Evolutionary conservation across 2,888 invertebrate genomes (phyloP).

Genomic region (Ashinkailepas kermadecensis): DNA sequence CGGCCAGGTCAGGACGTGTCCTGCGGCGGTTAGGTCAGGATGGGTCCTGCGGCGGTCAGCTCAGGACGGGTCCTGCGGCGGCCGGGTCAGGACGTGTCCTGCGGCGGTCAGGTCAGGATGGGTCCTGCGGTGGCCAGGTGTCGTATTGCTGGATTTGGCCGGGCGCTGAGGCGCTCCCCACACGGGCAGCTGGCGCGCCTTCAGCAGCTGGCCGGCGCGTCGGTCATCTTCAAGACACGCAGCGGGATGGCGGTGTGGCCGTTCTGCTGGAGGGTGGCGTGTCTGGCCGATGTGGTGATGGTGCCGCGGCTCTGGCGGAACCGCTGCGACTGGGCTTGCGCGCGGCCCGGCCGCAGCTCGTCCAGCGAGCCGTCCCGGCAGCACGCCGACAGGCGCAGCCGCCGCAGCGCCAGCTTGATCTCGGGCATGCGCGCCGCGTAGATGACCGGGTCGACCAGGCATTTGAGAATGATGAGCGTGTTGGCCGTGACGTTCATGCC

Average conservation of each 20-base stretch:
- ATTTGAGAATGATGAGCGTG: conserved; percentile 49
- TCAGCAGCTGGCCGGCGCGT: not conserved
- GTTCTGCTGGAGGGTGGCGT: not conserved
- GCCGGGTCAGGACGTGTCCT: no score
- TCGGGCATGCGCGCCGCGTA: conserved; percentile 18
- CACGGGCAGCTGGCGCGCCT: not conserved
- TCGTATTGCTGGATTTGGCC: no score
- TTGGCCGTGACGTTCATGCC: conserved; percentile 37
- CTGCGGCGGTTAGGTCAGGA: no score
- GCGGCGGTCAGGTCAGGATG: no score
- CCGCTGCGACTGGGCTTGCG: not conserved
- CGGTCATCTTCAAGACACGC: not conserved
- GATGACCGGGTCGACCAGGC: conserved; percentile 11
- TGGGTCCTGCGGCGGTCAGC: no score
- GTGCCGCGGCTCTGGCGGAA: not conserved
- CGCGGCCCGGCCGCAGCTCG: not conserved
- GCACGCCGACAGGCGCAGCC: not conserved
- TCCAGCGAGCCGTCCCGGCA: not conserved
- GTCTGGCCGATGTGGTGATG: not conserved
- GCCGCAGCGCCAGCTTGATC: conserved; percentile 13
- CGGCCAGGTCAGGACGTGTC: no score
- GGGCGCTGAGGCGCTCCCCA: not conserved
- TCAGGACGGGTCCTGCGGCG: no score
- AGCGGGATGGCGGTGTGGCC: not conserved
- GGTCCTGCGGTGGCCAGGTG: no score